Base-by-base conservation (phyloP, 1,140 invertebrate species). In the Leptonema lineaticorne region DNA sequence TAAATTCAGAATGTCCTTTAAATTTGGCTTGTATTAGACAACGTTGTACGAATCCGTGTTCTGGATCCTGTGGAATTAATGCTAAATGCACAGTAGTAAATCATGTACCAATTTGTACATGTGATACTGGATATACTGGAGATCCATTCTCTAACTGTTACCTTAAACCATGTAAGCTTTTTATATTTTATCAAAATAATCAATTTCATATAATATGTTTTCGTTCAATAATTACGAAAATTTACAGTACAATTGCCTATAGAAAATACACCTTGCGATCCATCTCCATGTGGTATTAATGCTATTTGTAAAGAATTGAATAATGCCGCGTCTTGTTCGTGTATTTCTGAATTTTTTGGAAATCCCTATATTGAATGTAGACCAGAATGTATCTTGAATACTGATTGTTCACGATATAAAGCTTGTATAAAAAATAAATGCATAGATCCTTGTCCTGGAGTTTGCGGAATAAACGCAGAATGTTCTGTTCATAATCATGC, bases 271-370 rank as follows among this genome's bases (percentile, higher is more conserved):
- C 88, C 87, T 11, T 90, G 89, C 74, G 75, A 79, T 48, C 84
- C 83, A 41, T 87, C 84, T 45, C 92, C 92, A 16, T 94, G 92
- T 78, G 92, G 92, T n/a, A 82, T 88, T 2, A 94, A 93, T 78
- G 90, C 91, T 16, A 74, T 89, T 56, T 95, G 92, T 78, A 89
- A 90, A 80, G 91, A 92, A 81, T 82, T 86, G 41, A 85, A 88
- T 74, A 85, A 85, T 63, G 84, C 86, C 63, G 88, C 88, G 27
- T 88, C 89, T 45, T 92, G 90, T 77, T 85, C 87, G 45, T 92
- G 90, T 78, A 75, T 88, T 56, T 81, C 85, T 68, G 87, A 89
- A 70, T 91, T 87, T 78, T 87, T 86, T 73, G 89, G 90, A 9
- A 87, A 88, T 77, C 89, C 89, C 16, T 89, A 90, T 71, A 77